Conservation (phyloP, 2,797 vertebrate genomes). For the Cottoperca gobio region DNA sequence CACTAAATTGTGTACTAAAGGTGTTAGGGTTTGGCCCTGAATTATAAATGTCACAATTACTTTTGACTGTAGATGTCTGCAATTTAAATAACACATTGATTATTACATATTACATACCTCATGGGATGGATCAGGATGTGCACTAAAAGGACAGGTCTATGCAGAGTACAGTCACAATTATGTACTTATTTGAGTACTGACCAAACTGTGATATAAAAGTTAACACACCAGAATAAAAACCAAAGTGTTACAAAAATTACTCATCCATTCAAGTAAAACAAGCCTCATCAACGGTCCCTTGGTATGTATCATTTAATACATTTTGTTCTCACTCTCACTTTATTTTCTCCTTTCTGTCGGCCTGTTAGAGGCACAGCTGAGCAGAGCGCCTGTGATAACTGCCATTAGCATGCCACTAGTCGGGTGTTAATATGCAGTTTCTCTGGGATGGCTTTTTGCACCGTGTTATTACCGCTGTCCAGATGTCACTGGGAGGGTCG, state of each 20-base stretch:
- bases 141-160: not conserved
- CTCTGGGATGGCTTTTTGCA: constrained; percentile 81
- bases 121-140: not conserved
- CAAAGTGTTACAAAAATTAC: not conserved
- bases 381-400: constrained; percentile 76
- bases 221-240: not conserved
- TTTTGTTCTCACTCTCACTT: constrained; percentile 36
- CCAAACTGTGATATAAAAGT: not conserved
- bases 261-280: not conserved
- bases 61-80: not conserved
- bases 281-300: not conserved
- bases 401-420: constrained; percentile 84
- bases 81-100: not conserved
- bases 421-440: constrained; percentile 84
- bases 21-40: not conserved
- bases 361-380: constrained; percentile 71
- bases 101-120: not conserved
- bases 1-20: not conserved
- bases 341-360: constrained; percentile 39
- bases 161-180: not conserved
- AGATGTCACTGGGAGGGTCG: constrained; percentile 82
- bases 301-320: constrained; percentile 27
- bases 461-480: constrained; percentile 85
- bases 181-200: not conserved
- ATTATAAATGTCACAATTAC: not conserved